Evolutionary conservation across 2,888 invertebrate species (phyloP), one percentile per base, ranked within the genome.

Genomic region (Trachelus tabidus): DNA sequence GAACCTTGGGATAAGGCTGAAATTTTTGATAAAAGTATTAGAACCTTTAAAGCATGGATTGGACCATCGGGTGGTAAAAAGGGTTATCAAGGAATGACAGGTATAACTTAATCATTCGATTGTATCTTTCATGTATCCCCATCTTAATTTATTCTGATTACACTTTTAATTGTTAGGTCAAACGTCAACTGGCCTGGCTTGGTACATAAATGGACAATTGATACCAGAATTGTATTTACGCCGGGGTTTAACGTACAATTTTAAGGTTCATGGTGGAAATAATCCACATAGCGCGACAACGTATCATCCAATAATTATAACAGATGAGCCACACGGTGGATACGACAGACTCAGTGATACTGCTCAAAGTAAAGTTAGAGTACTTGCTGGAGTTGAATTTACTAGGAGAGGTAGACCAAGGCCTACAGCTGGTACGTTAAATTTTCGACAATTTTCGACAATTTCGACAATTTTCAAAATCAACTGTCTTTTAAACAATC

Each of bases 201-300:
- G 98, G 97, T 98, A 98, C 92, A 96, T 98, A 81, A 98, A 98
- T 92, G 98, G 98, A 0, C 94, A 95, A 87, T 93, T 98, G 85
- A 95, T 96, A 75, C 98, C 98, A 0, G 97, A 98, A 91, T 92
- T 98, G 81, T 97, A 96, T 94, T 92, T 98, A 85, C 94, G 97
- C 80, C 93, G 98, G 77, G 98, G 98, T 0, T 93, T 97, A 78
- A 95, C 95, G 0, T 98, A 98, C 92, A 95, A 94, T 23, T 97
- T 98, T 89, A 94, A 94, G 88, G 95, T 96, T 76, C 92, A 93
- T 81, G 98, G 98, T 73, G 98, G 98, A 30, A 96, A 97, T 89
- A 96, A 98, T 93, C 97, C 97, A 69, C 97, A 97, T 91, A 96
- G 96, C 84, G 94, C 97, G 3, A 95, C 95, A 83, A 94, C 94